Percentiles rank a stretch among this genome's conserved stretches.
phyloP scores from a whole-genome alignment of 2,113 vertebrate genomes.

The Caranx ignobilis region DNA sequence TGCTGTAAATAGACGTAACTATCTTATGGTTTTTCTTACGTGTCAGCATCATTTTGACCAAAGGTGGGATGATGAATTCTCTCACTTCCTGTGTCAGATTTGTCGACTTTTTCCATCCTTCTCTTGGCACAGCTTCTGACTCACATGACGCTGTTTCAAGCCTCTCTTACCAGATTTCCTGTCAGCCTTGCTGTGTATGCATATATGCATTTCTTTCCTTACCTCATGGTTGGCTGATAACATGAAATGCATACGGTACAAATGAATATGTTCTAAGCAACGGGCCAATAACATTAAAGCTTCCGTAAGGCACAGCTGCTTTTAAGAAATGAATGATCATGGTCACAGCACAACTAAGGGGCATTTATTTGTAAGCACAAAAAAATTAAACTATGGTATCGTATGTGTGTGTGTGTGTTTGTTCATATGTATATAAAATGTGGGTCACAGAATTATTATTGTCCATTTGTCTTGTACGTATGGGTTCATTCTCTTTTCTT shows the following conservation, averaged over 20 bases:
- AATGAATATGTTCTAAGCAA: neutral
- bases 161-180: conserved; percentile 8
- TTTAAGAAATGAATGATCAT: neutral
- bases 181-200: neutral
- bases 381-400: neutral
- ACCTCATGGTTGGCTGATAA: neutral
- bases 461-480: neutral
- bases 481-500: neutral
- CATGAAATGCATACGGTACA: neutral
- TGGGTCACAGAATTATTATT: neutral
- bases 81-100: conserved; percentile 43
- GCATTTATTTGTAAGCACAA: neutral
- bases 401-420: neutral
- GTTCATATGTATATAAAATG: too few relatives aligned
- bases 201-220: neutral
- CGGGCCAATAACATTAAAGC: neutral
- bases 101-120: conserved; percentile 26
- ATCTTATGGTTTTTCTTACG: conserved; percentile 2
- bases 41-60: conserved; percentile 27
- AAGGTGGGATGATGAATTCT: conserved; percentile 46
- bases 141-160: conserved; percentile 39
- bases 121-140: conserved; percentile 52
- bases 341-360: conserved; percentile 10
- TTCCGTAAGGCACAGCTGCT: neutral
- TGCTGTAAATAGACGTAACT: conserved; percentile 1